Evolutionary conservation across 2,113 vertebrate genomes (phyloP).

Genomic region (Triplophysa tibetana): DNA sequence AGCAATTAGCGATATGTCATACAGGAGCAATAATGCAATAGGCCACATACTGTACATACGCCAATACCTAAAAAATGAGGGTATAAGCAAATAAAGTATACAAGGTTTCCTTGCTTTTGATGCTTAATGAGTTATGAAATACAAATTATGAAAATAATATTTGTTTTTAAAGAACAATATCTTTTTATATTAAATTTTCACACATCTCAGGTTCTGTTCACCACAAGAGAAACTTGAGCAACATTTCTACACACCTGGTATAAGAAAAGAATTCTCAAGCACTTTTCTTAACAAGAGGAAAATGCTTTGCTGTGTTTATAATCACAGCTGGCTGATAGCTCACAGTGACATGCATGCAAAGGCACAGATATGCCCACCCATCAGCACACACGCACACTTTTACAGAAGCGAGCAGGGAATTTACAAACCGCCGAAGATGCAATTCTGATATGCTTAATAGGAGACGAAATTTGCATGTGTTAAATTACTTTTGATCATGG

Average conservation of each 20-base stretch:
- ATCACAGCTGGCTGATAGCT: constrained; percentile 33
- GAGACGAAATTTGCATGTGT: background rate
- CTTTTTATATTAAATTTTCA: no score
- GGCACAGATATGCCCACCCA: background rate
- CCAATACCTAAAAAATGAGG: no score
- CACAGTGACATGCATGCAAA: constrained; percentile 23
- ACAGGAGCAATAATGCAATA: no score
- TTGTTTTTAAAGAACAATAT: no score
- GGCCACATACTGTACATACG: no score
- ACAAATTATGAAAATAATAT: no score
- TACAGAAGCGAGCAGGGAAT: background rate
- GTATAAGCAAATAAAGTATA: no score
- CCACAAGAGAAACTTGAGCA: constrained; percentile 8
- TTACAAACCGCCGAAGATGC: background rate
- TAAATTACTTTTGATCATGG: constrained; percentile 27
- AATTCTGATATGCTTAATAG: constrained; percentile 17
- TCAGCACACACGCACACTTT: background rate
- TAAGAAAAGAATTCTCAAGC: constrained; percentile 13
- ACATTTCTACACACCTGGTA: constrained; percentile 36
- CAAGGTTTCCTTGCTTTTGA: no score
- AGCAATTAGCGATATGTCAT: no score
- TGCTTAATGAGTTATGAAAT: no score
- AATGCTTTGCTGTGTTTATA: constrained; percentile 46
- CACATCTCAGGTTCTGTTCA: background rate
- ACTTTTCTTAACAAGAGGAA: constrained; percentile 36